Evolutionary conservation across 2,888 invertebrate species (phyloP), one percentile per base, ranked within the genome.

Genomic region (Tholera decimalis): DNA sequence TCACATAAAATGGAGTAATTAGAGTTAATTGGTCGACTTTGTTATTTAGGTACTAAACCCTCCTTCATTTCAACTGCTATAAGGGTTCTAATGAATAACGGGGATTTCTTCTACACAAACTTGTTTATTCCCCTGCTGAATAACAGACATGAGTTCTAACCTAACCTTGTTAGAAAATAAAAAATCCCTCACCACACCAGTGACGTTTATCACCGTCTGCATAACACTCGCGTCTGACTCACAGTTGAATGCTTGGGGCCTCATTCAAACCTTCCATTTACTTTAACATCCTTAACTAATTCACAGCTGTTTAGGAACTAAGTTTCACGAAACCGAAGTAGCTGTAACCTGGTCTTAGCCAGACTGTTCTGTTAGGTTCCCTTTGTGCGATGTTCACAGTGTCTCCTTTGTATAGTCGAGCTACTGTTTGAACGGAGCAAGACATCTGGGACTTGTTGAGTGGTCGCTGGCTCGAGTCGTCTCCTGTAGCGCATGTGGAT

Each of bases 281-380:
- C 63, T 54, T 77, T 79, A 63, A 49, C 39, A 74, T 66, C 0
- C 37, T 64, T 65, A 66, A 66, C 22, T 76, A 82, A 85, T 83
- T 90, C 90, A 91, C 92, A 92, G 91, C 89, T 89, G 66, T 62
- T 87, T 92, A 94, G 90, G 94, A 92, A 89, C 91, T 91, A 80
- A 95, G 88, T 90, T 94, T 95, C 7, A 95, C 85, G 57, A 95
- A 93, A 2, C 95, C 95, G 62, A 95, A 83, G 85, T 92, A 94
- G 3, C 91, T 89, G 79, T 93, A 92, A 0, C 95, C 95, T 0
- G 89, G 90, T 67, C 88, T 64, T 0, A 95, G 88, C 89, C 91
- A 91, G 15, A 95, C 82, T 1, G 91, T 94, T 33, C 92, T 84
- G 83, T 94, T 93, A 0, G 83, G 89, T 77, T 95, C 95, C 15